Conservation (phyloP, 2,113 vertebrate species). For the Mesembrinibis cayennensis region DNA sequence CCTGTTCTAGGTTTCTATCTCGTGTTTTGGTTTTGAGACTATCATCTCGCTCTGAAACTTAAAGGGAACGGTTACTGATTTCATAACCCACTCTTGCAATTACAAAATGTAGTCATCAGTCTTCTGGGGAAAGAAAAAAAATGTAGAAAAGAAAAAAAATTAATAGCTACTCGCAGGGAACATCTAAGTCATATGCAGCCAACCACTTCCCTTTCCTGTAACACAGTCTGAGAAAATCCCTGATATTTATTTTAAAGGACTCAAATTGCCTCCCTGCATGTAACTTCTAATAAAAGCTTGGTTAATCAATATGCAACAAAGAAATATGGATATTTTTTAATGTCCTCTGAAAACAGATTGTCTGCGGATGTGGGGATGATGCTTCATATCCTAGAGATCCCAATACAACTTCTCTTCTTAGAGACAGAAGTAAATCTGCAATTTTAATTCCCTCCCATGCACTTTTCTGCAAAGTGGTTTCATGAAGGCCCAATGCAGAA, state of each 20-base stretch:
- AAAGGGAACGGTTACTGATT: neutral
- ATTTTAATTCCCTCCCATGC: neutral
- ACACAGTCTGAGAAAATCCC: neutral
- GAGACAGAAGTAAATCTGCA: neutral
- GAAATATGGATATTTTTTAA: neutral
- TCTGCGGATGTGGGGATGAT: neutral
- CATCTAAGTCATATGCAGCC: neutral
- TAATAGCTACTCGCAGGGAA: neutral
- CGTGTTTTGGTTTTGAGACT: accelerated
- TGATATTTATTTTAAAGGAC: neutral
- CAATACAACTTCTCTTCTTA: neutral
- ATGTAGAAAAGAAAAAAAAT: too few species aligned
- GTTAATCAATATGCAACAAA: neutral
- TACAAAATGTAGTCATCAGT: neutral
- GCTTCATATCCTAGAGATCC: neutral
- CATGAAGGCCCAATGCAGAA: neutral
- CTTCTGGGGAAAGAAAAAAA: neutral
- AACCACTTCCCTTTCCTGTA: conserved; percentile 21
- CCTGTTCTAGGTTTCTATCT: neutral
- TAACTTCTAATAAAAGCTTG: neutral
- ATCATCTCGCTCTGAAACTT: neutral
- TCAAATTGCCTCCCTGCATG: neutral
- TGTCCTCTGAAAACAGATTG: neutral
- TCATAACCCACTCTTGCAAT: neutral
- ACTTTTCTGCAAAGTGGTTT: neutral